A percentile compares a stretch with the other conserved stretches of the same genome.
phyloP scores from a whole-genome alignment of 1,140 invertebrate genomes.

The Ptiloglossa arizonensis region DNA sequence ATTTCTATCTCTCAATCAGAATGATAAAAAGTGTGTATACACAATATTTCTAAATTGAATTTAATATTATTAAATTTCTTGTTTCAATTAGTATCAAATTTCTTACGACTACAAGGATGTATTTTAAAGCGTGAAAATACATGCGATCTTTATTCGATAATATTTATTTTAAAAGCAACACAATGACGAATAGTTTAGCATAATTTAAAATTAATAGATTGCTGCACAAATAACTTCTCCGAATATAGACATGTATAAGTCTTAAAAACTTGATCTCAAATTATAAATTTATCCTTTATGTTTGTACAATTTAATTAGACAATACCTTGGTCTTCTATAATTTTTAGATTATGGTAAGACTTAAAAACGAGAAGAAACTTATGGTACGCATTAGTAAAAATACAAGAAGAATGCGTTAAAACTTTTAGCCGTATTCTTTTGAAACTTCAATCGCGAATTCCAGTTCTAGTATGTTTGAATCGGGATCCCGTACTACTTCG shows the following conservation, averaged over 20 bases:
- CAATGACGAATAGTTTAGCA: neutral
- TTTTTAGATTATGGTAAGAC: neutral
- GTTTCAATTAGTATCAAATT: neutral
- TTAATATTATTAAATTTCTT: too few species aligned
- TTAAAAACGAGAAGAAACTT: neutral
- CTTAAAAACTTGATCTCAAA: neutral
- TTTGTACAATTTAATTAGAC: slow-evolving; percentile 1
- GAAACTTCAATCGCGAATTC: neutral
- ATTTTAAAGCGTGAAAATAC: neutral
- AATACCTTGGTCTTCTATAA: too few species aligned
- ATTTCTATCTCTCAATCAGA: neutral
- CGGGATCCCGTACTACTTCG: neutral
- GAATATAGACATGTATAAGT: neutral
- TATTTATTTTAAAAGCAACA: slow-evolving; percentile 24
- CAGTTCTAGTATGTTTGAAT: neutral
- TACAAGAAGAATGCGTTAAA: slow-evolving; percentile 15
- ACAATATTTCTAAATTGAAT: too few species aligned
- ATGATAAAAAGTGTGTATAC: too few species aligned
- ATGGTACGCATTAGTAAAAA: slow-evolving; percentile 25
- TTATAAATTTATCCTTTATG: neutral
- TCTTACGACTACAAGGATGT: too few species aligned
- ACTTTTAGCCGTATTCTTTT: neutral
- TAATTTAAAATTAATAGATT: neutral
- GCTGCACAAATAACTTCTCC: neutral
- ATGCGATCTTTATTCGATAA: neutral